A percentile compares a stretch with the other conserved stretches of the same genome.
Evolutionary conservation across 2,888 invertebrate species (phyloP).

Genomic region (Allophyes oxyacanthae): DNA sequence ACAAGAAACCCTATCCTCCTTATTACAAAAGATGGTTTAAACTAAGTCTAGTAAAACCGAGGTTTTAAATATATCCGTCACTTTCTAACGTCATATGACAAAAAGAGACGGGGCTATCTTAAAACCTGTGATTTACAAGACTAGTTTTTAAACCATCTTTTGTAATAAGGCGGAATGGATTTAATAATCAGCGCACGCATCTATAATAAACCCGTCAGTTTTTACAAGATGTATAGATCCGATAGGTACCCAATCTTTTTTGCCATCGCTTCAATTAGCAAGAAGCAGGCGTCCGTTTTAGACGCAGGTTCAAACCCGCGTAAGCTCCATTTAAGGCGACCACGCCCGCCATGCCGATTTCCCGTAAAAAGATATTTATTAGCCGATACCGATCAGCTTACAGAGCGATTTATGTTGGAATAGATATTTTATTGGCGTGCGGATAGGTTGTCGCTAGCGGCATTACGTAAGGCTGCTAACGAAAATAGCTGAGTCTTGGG

Average conservation of each 20-base stretch:
- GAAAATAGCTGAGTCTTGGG: no score
- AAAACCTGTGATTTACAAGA: no score
- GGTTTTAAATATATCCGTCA: no score
- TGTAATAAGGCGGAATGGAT: no score
- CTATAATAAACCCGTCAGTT: slow-evolving; percentile 1
- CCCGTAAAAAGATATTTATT: slow-evolving; percentile 54
- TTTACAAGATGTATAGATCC: background rate
- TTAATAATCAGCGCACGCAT: background rate
- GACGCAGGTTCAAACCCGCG: slow-evolving; percentile 15
- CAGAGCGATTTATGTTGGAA: slow-evolving; percentile 42
- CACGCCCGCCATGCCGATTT: slow-evolving; percentile 35
- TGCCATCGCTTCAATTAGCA: slow-evolving; percentile 22
- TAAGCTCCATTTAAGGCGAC: slow-evolving; percentile 18
- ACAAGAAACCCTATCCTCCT: no score
- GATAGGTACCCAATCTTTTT: slow-evolving; percentile 2
- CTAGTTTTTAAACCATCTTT: no score
- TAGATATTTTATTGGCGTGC: slow-evolving; percentile 37
- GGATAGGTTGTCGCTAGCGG: slow-evolving; percentile 12
- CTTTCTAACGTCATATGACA: no score
- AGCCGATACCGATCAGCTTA: slow-evolving; percentile 49
- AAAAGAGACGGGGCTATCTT: no score
- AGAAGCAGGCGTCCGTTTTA: slow-evolving; percentile 13
- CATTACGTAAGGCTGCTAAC: slow-evolving; percentile 9
- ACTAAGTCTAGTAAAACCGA: no score
- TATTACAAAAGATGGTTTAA: no score